Conservation (phyloP, 2,797 vertebrate species). For the Poeciliopsis presidionis region DNA sequence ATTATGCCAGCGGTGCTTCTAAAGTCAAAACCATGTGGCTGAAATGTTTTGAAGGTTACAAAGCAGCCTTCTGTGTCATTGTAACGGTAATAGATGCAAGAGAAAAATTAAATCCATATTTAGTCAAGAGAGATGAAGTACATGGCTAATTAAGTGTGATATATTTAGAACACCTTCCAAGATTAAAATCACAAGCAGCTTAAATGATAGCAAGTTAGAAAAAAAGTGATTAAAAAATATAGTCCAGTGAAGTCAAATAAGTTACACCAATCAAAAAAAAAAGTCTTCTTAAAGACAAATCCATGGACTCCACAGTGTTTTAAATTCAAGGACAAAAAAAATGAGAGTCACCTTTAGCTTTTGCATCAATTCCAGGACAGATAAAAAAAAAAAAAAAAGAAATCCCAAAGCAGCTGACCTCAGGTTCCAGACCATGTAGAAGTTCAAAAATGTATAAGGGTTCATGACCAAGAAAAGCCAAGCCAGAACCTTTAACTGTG, state of each 20-base stretch:
- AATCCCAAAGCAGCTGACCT: neutral
- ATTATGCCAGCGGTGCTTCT: constrained; percentile 10
- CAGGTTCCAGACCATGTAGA: neutral
- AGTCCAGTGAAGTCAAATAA: neutral
- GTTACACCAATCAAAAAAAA: neutral
- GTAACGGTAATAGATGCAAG: constrained; percentile 7
- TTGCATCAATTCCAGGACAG: neutral
- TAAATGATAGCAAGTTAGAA: neutral
- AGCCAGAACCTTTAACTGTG: neutral
- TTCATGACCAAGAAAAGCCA: neutral
- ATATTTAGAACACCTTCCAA: neutral
- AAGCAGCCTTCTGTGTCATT: constrained; percentile 19
- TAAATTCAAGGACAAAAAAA: neutral
- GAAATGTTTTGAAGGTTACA: constrained; percentile 26
- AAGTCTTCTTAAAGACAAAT: neutral
- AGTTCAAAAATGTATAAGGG: neutral
- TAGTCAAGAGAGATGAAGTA: constrained; percentile 11
- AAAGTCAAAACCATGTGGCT: constrained; percentile 18
- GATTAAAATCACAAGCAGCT: neutral
- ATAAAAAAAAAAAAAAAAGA: neutral
- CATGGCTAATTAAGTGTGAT: neutral
- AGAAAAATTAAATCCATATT: constrained; percentile 15
- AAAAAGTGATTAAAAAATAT: neutral
- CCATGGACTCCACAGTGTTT: neutral
- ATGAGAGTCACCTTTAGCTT: neutral